A percentile compares a stretch with the other conserved stretches of the same genome.
Conservation (phyloP, 2,113 vertebrate species). For the Herpetotheres cachinnans region DNA sequence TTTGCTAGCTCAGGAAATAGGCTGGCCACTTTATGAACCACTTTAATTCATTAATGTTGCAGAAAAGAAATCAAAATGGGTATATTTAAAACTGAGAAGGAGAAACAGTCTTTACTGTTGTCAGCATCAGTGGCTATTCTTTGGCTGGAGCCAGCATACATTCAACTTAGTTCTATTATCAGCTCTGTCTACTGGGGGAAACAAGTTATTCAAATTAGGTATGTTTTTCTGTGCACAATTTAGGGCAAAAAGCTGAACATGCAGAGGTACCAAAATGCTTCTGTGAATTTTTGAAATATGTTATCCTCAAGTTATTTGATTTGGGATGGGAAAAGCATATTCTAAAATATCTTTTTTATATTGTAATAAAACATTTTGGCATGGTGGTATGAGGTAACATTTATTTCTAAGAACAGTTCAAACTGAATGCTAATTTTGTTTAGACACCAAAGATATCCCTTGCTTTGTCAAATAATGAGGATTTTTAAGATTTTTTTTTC, state of each 20-base stretch:
- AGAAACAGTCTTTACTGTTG: background rate
- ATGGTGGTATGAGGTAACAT: background rate
- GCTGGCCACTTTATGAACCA: background rate
- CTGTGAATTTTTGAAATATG: background rate
- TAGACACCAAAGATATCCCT: background rate
- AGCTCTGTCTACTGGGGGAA: background rate
- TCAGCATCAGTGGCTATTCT: background rate
- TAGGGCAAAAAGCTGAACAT: background rate
- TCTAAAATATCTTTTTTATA: background rate
- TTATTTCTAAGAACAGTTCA: background rate
- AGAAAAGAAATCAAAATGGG: background rate
- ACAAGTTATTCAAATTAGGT: background rate
- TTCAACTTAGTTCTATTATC: background rate
- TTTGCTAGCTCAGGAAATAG: background rate
- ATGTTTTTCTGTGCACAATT: background rate
- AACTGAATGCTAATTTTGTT: background rate
- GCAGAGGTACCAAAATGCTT: background rate
- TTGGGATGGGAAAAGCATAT: background rate
- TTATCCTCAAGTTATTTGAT: background rate
- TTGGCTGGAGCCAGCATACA: background rate
- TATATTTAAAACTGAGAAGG: background rate
- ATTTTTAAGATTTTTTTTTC: background rate
- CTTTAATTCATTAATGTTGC: background rate
- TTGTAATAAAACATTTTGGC: background rate
- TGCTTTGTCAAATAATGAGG: background rate